Conservation (phyloP, 2,797 vertebrate genomes). For the Intellagama lesueurii region DNA sequence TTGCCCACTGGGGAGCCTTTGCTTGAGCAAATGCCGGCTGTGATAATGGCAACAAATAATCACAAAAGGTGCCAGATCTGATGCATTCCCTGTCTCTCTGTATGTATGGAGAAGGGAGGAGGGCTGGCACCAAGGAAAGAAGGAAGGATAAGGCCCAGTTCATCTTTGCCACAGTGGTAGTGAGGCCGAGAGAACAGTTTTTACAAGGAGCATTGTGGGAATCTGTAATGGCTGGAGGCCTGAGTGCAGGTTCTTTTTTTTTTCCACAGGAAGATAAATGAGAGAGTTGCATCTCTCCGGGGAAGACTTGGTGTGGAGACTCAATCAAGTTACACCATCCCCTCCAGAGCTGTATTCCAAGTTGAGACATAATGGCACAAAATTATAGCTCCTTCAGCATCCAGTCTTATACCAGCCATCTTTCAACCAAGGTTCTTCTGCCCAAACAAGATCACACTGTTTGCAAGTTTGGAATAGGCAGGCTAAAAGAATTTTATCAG, state of each 20-base stretch:
- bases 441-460: too few relatives aligned
- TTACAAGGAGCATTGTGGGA: background rate
- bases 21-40: background rate
- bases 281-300: background rate
- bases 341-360: too few relatives aligned
- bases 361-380: too few relatives aligned
- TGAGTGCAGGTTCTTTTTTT: background rate
- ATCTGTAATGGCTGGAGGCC: background rate
- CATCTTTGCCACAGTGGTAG: too few relatives aligned
- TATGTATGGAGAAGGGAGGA: background rate
- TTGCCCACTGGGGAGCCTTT: background rate
- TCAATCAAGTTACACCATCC: background rate
- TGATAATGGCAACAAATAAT: background rate
- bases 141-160: background rate
- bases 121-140: background rate
- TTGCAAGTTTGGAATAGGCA: too few relatives aligned
- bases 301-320: background rate
- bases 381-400: too few relatives aligned
- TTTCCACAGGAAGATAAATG: conserved; percentile 7
- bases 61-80: fast-evolving
- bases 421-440: too few relatives aligned
- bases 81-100: background rate
- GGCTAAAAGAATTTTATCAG: too few relatives aligned
- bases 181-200: background rate
- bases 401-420: too few relatives aligned